A percentile compares a stretch with the other conserved stretches of the same genome.
phyloP scores from a whole-genome alignment of 1,140 invertebrate species.

The Physella acuta region DNA sequence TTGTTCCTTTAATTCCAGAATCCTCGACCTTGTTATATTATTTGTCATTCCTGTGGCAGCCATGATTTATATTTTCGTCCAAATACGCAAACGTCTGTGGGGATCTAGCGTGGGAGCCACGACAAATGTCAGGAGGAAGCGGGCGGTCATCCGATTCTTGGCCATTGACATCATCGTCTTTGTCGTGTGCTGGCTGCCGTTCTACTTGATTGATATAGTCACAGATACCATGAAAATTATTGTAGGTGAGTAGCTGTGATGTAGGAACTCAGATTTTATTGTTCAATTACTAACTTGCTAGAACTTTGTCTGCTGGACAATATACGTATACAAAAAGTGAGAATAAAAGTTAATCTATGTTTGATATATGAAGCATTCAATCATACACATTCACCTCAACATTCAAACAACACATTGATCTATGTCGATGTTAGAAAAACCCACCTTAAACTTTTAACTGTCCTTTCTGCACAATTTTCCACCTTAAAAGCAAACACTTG shows the following conservation, averaged over 20 bases:
- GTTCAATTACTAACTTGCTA: too few species aligned
- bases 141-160: constrained; percentile 3
- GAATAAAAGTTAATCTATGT: too few species aligned
- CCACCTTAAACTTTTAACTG: too few species aligned
- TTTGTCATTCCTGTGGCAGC: not conserved
- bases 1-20: not conserved
- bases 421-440: too few species aligned
- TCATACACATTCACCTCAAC: too few species aligned
- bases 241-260: not conserved
- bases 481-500: too few species aligned
- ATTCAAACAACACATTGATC: too few species aligned
- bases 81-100: not conserved
- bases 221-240: not conserved
- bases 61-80: not conserved
- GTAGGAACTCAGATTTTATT: too few species aligned
- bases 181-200: constrained; percentile 1
- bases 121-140: constrained; percentile 1
- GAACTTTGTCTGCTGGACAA: too few species aligned
- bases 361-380: too few species aligned
- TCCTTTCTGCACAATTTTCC: too few species aligned
- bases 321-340: too few species aligned
- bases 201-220: not conserved
- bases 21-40: not conserved
- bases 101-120: not conserved
- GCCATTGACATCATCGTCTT: not conserved